A percentile compares a stretch with the other conserved stretches of the same genome.
Conservation (phyloP, 2,113 vertebrate species). For the Melanerpes formicivorus region DNA sequence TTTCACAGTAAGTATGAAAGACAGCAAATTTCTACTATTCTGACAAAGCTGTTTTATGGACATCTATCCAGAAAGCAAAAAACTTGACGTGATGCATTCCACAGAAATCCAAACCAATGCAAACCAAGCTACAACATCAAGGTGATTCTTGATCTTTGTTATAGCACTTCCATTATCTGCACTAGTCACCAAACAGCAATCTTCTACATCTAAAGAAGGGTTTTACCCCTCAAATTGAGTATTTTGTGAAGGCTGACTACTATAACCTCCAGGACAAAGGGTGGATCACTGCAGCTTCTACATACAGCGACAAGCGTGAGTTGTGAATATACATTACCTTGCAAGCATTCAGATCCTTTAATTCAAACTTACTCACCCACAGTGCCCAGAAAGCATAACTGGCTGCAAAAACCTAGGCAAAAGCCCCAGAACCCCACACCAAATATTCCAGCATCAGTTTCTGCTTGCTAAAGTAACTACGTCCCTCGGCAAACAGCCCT, state of each 20-base stretch:
- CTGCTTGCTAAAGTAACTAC: background rate
- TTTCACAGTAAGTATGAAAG: background rate
- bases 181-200: background rate
- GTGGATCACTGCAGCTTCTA: fast-evolving
- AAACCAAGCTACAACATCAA: background rate
- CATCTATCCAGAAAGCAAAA: background rate
- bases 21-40: background rate
- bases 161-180: background rate
- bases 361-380: background rate
- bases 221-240: background rate
- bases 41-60: background rate
- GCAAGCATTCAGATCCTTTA: background rate
- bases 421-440: background rate
- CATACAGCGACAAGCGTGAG: fast-evolving
- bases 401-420: background rate
- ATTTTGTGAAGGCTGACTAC: background rate
- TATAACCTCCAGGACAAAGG: fast-evolving
- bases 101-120: fast-evolving
- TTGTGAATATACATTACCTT: background rate
- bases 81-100: fast-evolving
- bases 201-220: background rate
- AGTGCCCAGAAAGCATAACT: background rate
- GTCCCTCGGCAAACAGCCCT: background rate
- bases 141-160: background rate
- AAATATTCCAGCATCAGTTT: background rate